phyloP scores from a whole-genome alignment of 2,888 invertebrate genomes.

The Horisme vitalbata region DNA sequence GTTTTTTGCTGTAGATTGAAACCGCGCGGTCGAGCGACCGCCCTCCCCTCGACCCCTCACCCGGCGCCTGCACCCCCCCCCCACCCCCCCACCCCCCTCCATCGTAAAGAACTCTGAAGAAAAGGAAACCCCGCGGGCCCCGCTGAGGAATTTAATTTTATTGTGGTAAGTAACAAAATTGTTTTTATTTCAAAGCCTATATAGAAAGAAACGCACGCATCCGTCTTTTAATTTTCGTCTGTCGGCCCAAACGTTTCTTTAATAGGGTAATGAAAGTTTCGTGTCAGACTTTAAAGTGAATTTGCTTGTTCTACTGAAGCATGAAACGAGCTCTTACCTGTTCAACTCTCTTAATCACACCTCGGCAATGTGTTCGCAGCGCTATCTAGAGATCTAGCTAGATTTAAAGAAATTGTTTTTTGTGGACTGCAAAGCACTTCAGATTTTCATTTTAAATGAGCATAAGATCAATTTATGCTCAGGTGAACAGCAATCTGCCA shows the following conservation, averaged over 20 bases:
- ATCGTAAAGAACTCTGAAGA: conserved; percentile 11
- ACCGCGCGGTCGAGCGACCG: conserved; percentile 5
- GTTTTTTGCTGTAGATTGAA: conserved; percentile 18
- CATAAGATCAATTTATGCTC: conserved; percentile 4
- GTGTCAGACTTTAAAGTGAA: background rate
- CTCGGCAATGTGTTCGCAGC: too few relatives aligned
- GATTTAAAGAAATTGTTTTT: too few relatives aligned
- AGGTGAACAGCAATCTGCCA: background rate
- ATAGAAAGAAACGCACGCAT: background rate
- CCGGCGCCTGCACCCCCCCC: background rate
- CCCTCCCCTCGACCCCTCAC: background rate
- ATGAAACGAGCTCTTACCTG: background rate
- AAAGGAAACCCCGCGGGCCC: conserved; percentile 10
- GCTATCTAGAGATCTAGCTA: too few relatives aligned
- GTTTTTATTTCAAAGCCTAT: background rate
- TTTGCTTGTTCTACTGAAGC: conserved; percentile 9
- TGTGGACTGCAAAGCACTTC: background rate
- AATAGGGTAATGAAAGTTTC: conserved; percentile 1
- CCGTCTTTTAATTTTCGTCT: background rate
- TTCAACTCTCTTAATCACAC: too few relatives aligned
- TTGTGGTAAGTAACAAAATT: conserved; percentile 7
- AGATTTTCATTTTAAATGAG: conserved; percentile 3
- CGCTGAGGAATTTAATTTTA: conserved; percentile 15
- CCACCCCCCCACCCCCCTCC: background rate
- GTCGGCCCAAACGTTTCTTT: background rate